These are phyloP conservation scores for Coleophora flavipennella DNA, from an alignment of 2,888 invertebrate species.

Conservation along the genomic window DNA sequence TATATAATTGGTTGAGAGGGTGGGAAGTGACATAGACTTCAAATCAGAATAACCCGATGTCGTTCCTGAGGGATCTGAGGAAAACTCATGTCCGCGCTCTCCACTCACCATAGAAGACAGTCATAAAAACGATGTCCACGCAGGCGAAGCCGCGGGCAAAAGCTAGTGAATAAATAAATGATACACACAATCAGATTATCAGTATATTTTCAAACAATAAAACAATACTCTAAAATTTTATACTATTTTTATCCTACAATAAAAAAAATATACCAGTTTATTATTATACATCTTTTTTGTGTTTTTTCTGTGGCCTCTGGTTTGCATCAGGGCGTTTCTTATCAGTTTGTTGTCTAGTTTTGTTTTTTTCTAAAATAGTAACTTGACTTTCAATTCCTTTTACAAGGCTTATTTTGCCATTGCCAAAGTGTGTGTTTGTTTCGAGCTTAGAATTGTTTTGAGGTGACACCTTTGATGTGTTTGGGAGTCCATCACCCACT, in stretches of 20 bases:
- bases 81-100: too few species aligned
- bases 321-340: slow-evolving; percentile 28
- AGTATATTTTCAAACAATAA: not conserved
- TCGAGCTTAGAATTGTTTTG: slow-evolving; percentile 11
- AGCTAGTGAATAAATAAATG: too few species aligned
- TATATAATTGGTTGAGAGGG: too few species aligned
- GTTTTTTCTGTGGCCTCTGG: slow-evolving; percentile 37
- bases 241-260: not conserved
- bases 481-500: slow-evolving; percentile 31
- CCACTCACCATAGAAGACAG: too few species aligned
- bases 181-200: not conserved
- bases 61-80: too few species aligned
- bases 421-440: slow-evolving; percentile 17
- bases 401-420: slow-evolving; percentile 21
- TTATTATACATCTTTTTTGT: slow-evolving; percentile 32
- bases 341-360: slow-evolving; percentile 36
- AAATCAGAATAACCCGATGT: too few species aligned
- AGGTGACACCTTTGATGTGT: slow-evolving; percentile 19
- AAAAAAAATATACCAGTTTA: too few species aligned
- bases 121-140: too few species aligned
- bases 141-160: too few species aligned
- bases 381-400: slow-evolving; percentile 27
- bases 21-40: too few species aligned
- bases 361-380: slow-evolving; percentile 29
- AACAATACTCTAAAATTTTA: not conserved